phyloP scores from a whole-genome alignment of 2,888 invertebrate genomes.

The Drosophila putrida region DNA sequence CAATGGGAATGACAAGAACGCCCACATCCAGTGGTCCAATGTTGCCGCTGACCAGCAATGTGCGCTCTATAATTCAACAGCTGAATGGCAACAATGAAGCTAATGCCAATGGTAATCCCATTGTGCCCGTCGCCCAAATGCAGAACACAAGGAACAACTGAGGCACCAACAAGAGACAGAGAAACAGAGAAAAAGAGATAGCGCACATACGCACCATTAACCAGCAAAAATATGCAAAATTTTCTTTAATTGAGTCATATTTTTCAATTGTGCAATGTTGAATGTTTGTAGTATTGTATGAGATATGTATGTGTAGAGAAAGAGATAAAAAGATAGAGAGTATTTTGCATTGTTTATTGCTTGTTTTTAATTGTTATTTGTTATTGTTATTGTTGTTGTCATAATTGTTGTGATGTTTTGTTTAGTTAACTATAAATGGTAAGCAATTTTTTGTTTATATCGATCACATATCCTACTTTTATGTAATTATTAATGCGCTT shows the following conservation, averaged over 20 bases:
- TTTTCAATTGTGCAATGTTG: conserved; percentile 19
- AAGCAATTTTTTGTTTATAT: conserved; percentile 70
- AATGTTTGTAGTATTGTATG: conserved; percentile 13
- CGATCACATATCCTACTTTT: conserved; percentile 51
- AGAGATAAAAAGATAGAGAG: conserved; percentile 2
- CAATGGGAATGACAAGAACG: conserved; percentile 3
- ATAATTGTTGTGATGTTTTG: conserved; percentile 72
- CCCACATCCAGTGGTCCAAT: conserved; percentile 43
- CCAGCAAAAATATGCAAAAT: conserved; percentile 15
- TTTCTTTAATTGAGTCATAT: conserved; percentile 8
- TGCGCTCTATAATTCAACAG: conserved; percentile 81
- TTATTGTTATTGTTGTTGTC: conserved; percentile 60
- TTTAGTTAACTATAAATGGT: conserved; percentile 72
- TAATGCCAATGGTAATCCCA: conserved; percentile 49
- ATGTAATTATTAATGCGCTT: conserved; percentile 74
- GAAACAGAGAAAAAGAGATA: background rate
- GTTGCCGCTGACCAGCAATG: conserved; percentile 69
- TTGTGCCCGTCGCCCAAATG: conserved; percentile 40
- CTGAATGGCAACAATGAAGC: conserved; percentile 69
- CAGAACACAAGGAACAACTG: conserved; percentile 52
- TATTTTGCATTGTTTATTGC: conserved; percentile 42
- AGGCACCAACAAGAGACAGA: conserved; percentile 7
- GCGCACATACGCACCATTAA: conserved; percentile 10
- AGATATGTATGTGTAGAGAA: background rate
- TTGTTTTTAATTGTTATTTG: conserved; percentile 57